Evolutionary conservation across 1,140 invertebrate genomes (phyloP), one percentile per base, ranked within the genome.

Genomic region (Laodelphax striatellus): DNA sequence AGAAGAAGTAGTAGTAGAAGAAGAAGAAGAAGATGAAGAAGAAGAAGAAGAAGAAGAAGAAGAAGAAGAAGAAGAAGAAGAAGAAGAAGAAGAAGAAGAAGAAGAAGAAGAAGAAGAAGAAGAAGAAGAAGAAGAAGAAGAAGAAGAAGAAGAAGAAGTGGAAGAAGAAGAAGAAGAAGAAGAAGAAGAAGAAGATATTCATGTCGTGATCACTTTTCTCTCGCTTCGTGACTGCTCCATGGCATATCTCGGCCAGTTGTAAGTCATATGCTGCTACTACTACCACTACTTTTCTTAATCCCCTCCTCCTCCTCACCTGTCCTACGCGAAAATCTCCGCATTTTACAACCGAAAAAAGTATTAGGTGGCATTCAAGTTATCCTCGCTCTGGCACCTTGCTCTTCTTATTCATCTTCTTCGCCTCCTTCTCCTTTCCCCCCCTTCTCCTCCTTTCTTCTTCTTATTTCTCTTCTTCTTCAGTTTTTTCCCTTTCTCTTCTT

Each of bases 131-230:
- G 65, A 59, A 63, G 66, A 63, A 56, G 60, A 67, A 63, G 70
- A 70, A 67, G 66, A 69, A 73, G 71, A 71, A 71, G 71, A 71
- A 71, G 70, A 72, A 72, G 70, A 68, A 68, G 22, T 4, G 10
- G 52, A 17, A 34, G 52, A 54, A 19, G 52, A 54, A 55, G n/a
- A 22, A 22, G 21, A 41, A 55, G 17, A 22, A 41, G n/a, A 55
- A 28, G 21, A 11, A 13, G 34, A 38, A 38, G 34, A 38, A 38
- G 34, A 13, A 38, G 34, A 38, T 38, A 38, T 38, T 38, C 34
- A 38, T 38, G 34, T 38, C 9, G 34, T 38, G 34, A 38, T 38
- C 9, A 38, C 34, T 11, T 9, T 38, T 11, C 10, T 3, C 34
- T 38, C 11, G 34, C 9, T 38, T 11, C 5, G 34, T 5, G 34